Percentiles rank a stretch among this genome's conserved stretches.
Conservation (phyloP, 2,888 invertebrate genomes). For the Andrena marginata region DNA sequence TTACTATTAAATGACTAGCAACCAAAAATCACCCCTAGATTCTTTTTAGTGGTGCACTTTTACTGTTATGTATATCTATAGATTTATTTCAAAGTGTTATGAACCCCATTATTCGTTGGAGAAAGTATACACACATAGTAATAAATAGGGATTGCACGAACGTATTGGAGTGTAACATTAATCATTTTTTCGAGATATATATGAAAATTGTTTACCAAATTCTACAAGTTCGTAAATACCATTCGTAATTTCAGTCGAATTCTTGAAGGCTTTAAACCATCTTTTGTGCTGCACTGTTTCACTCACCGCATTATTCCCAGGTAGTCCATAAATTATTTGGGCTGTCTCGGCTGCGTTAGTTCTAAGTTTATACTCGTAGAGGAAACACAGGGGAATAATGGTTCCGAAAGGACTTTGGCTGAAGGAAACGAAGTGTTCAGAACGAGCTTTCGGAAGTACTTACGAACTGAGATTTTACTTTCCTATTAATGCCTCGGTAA, state of each 20-base stretch:
- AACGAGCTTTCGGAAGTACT: background rate
- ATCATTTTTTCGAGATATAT: background rate
- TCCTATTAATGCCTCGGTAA: background rate
- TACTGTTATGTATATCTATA: too few species aligned
- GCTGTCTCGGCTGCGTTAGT: background rate
- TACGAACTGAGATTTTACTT: background rate
- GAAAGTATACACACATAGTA: too few species aligned
- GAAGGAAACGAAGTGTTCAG: background rate
- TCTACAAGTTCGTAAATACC: background rate
- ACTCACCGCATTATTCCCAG: background rate
- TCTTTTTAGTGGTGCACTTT: too few species aligned
- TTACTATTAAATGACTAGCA: too few species aligned
- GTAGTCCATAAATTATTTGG: background rate
- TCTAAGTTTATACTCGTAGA: constrained; percentile 6
- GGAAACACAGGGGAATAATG: constrained; percentile 4
- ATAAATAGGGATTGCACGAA: too few species aligned
- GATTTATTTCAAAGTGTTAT: too few species aligned
- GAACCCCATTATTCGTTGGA: too few species aligned
- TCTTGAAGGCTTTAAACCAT: background rate
- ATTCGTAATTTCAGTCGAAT: background rate
- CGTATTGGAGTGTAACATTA: too few species aligned
- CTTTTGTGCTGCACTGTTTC: background rate
- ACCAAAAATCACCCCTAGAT: too few species aligned
- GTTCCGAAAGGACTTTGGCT: background rate
- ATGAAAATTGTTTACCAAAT: background rate